Percentiles rank a stretch among this genome's conserved stretches.
Conservation (phyloP, 2,797 vertebrate species). For the Semotilus atromaculatus region DNA sequence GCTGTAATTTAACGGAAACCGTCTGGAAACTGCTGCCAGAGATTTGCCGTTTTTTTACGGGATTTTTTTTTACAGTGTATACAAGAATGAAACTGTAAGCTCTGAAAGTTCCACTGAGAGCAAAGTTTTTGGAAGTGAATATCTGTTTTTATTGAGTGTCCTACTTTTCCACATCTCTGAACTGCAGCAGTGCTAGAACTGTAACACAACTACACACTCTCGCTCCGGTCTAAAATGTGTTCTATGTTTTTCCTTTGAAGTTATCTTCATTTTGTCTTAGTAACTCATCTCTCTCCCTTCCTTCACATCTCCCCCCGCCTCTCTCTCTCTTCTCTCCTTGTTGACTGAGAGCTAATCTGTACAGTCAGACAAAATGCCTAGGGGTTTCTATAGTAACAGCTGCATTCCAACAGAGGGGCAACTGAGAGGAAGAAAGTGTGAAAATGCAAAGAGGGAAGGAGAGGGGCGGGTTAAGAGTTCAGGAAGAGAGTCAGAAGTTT, state of each 20-base stretch:
- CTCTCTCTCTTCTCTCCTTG: neutral
- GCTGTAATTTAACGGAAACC: too few relatives aligned
- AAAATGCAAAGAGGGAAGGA: conserved; percentile 26
- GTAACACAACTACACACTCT: neutral
- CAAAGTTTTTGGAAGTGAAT: conserved; percentile 30
- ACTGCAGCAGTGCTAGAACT: conserved; percentile 63
- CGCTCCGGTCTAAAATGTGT: conserved; percentile 9
- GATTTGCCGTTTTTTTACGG: too few relatives aligned
- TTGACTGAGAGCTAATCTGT: conserved; percentile 51
- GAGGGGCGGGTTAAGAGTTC: neutral
- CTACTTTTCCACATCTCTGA: conserved; percentile 69
- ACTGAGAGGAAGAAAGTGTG: conserved; percentile 53
- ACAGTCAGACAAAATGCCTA: conserved; percentile 57
- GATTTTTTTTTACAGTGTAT: too few relatives aligned
- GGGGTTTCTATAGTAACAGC: conserved; percentile 56
- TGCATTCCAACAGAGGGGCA: conserved; percentile 55
- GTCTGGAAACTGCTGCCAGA: too few relatives aligned
- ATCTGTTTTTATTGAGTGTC: conserved; percentile 67
- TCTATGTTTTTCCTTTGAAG: neutral
- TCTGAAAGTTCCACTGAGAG: conserved; percentile 33
- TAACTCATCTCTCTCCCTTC: neutral
- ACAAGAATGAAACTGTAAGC: conserved; percentile 30
- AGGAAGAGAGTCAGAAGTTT: conserved; percentile 14
- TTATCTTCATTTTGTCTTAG: neutral
- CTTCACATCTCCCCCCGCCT: neutral